phyloP scores from a whole-genome alignment of 1,140 invertebrate genomes.

The Dufourea novaeangliae region DNA sequence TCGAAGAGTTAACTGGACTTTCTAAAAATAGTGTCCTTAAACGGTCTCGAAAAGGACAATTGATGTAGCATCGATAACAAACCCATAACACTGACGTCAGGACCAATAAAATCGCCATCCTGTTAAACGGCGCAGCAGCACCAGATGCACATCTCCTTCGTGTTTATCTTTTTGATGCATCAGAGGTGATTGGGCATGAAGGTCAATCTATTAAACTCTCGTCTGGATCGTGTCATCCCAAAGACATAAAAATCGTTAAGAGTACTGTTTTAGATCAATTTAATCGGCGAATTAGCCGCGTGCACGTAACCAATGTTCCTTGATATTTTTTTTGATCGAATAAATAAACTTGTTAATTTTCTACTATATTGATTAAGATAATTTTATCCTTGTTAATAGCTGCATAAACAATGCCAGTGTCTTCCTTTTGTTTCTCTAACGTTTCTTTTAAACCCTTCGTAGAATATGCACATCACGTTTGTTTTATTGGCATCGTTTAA shows the following conservation, averaged over 20 bases:
- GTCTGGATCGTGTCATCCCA: constrained; percentile 7
- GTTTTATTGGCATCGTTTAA: too few relatives aligned
- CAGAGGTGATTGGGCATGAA: constrained; percentile 57
- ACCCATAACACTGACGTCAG: constrained; percentile 68
- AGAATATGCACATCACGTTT: too few relatives aligned
- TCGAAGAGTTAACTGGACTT: constrained; percentile 19
- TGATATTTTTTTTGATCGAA: neutral
- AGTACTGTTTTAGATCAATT: constrained; percentile 39
- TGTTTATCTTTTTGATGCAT: constrained; percentile 43
- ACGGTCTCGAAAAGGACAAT: constrained; percentile 29
- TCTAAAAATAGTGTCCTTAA: constrained; percentile 45
- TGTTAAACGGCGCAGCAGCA: constrained; percentile 59
- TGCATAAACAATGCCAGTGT: too few relatives aligned
- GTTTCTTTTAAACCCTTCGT: too few relatives aligned
- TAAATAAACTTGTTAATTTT: too few relatives aligned
- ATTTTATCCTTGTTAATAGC: too few relatives aligned
- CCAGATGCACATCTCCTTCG: constrained; percentile 60
- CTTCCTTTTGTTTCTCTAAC: too few relatives aligned
- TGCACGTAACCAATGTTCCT: neutral
- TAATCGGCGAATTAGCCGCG: constrained; percentile 54
- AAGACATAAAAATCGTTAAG: constrained; percentile 20
- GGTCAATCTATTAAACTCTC: constrained; percentile 65
- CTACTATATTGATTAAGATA: too few relatives aligned
- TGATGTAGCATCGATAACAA: constrained; percentile 59
- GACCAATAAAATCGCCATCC: constrained; percentile 69